Evolutionary conservation across 2,888 invertebrate species (phyloP).

Genomic region (Halocaridina rubra): DNA sequence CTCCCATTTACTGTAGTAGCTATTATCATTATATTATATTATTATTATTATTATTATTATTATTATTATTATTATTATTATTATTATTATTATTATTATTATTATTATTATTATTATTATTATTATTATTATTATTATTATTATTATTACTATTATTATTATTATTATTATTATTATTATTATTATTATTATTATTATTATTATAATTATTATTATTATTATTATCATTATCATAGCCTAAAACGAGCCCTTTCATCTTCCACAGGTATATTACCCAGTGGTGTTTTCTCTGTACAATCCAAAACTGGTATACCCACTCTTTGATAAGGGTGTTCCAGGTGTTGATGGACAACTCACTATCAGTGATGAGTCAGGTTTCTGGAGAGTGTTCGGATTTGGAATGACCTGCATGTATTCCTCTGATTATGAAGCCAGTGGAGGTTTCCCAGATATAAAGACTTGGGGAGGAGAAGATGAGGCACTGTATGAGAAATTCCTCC

Average conservation of each 20-base stretch:
- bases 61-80: too few relatives aligned
- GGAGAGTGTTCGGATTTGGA: constrained; percentile 84
- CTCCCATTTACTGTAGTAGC: too few relatives aligned
- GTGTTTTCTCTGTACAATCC: constrained; percentile 57
- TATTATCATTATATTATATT: too few relatives aligned
- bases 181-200: not conserved
- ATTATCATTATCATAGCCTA: not conserved
- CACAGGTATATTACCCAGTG: constrained; percentile 52
- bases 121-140: too few relatives aligned
- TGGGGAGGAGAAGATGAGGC: constrained; percentile 85
- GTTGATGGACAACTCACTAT: constrained; percentile 76
- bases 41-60: too few relatives aligned
- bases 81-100: too few relatives aligned
- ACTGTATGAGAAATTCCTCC: constrained; percentile 81
- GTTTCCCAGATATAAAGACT: constrained; percentile 74
- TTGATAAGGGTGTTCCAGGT: constrained; percentile 2
- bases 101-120: too few relatives aligned
- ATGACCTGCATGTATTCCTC: constrained; percentile 81
- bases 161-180: not conserved
- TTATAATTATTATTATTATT: not conserved
- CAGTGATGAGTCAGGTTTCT: constrained; percentile 81
- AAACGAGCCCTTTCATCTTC: not conserved
- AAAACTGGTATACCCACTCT: constrained; percentile 25
- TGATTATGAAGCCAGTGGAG: constrained; percentile 30
- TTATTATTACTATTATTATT: not conserved